Percentiles rank a stretch among this genome's conserved stretches.
These are phyloP conservation scores for Mongoloraphidia duomilia DNA, from an alignment of 2,888 invertebrate species.

Conservation along the genomic window DNA sequence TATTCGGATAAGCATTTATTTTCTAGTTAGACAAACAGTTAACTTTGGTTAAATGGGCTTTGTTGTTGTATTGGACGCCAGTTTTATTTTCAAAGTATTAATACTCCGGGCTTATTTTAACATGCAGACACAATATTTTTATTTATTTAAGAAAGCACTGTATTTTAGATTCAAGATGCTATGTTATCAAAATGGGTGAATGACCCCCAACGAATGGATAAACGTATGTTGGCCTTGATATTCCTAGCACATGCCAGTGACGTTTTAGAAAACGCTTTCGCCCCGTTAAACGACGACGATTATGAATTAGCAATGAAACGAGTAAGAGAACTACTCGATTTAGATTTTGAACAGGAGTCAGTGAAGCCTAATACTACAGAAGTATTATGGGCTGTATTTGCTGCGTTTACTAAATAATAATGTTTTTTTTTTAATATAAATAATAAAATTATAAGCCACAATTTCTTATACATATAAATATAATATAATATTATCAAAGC, in stretches of 20 bases:
- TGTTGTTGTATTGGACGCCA: no score
- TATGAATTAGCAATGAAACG: slow-evolving; percentile 97
- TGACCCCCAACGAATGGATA: slow-evolving; percentile 95
- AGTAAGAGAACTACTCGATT: slow-evolving; percentile 86
- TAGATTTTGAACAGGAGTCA: slow-evolving; percentile 93
- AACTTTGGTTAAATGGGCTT: no score
- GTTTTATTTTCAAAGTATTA: no score
- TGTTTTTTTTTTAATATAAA: background rate
- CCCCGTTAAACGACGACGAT: slow-evolving; percentile 91
- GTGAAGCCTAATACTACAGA: slow-evolving; percentile 83
- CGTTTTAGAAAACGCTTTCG: slow-evolving; percentile 98
- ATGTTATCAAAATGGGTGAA: slow-evolving; percentile 93
- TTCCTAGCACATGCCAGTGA: slow-evolving; percentile 96
- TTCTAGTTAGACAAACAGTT: no score
- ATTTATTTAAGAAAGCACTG: no score
- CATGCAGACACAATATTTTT: no score
- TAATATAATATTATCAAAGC: no score
- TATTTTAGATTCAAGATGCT: slow-evolving; percentile 80
- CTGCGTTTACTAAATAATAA: slow-evolving; percentile 90
- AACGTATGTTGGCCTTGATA: slow-evolving; percentile 81
- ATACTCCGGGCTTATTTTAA: no score
- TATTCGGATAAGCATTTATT: slow-evolving; percentile 23
- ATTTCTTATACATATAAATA: no score
- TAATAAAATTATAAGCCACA: background rate
- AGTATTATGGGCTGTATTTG: slow-evolving; percentile 98